phyloP scores from a whole-genome alignment of 2,113 vertebrate species.

The Myrmecobius fasciatus region DNA sequence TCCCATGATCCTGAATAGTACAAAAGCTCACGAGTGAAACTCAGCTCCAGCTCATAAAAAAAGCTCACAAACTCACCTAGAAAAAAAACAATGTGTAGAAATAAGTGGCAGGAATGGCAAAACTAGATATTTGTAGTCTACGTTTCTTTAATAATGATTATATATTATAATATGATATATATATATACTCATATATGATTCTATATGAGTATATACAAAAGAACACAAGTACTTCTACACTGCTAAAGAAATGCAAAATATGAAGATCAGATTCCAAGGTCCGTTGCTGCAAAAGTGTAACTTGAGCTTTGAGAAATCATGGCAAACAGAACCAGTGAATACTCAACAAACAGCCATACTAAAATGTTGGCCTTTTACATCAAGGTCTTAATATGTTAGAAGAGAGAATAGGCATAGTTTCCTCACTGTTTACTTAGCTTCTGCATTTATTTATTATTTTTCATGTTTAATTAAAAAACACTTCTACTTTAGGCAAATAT shows the following conservation, averaged over 20 bases:
- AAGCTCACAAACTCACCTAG: not conserved
- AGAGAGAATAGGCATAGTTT: slow-evolving; percentile 55
- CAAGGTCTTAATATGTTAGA: slow-evolving; percentile 48
- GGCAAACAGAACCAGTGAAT: not conserved
- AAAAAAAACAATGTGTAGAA: not conserved
- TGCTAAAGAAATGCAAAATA: slow-evolving; percentile 18
- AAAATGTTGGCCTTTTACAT: slow-evolving; percentile 57
- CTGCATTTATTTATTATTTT: slow-evolving; percentile 74
- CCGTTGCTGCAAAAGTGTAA: slow-evolving; percentile 17
- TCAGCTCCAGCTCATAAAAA: not conserved
- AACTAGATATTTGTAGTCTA: not conserved
- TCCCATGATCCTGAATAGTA: not conserved
- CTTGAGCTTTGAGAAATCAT: not conserved
- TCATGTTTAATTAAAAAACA: slow-evolving; percentile 67
- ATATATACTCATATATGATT: too few relatives aligned
- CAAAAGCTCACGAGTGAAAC: not conserved
- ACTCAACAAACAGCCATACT: slow-evolving; percentile 39
- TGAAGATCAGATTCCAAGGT: slow-evolving; percentile 40
- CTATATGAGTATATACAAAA: not conserved
- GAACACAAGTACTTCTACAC: not conserved
- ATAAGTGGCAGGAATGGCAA: not conserved
- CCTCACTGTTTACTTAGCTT: slow-evolving; percentile 42
- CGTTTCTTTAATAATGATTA: not conserved
- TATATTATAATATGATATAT: too few relatives aligned
- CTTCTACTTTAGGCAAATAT: slow-evolving; percentile 74